phyloP scores from a whole-genome alignment of 2,888 invertebrate species.

The Dicycla oo region DNA sequence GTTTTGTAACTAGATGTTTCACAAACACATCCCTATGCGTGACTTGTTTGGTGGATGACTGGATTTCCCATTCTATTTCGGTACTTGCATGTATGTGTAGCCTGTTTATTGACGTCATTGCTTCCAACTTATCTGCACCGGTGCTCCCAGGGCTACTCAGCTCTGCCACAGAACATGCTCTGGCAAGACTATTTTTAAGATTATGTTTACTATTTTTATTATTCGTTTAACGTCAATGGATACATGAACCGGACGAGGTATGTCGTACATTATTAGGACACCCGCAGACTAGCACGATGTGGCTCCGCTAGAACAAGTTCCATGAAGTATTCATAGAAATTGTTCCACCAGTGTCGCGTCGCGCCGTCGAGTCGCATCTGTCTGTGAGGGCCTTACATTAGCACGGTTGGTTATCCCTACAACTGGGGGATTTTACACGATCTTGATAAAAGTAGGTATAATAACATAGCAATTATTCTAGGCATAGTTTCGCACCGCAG shows the following conservation, averaged over 20 bases:
- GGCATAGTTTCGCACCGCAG: background rate
- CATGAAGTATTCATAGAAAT: background rate
- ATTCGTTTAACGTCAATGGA: constrained; percentile 15
- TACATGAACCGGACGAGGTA: background rate
- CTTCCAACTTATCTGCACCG: background rate
- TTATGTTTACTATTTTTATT: background rate
- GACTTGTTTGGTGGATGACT: background rate
- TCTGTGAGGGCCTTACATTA: background rate
- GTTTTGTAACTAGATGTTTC: too few species aligned
- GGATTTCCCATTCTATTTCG: constrained; percentile 1
- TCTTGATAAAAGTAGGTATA: background rate
- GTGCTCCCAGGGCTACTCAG: background rate
- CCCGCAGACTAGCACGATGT: background rate
- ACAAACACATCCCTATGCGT: background rate
- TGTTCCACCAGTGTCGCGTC: background rate
- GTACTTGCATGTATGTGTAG: background rate
- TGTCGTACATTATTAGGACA: background rate
- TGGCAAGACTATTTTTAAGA: constrained; percentile 1
- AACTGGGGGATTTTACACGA: constrained; percentile 1
- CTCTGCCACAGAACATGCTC: background rate
- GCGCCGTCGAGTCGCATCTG: too few species aligned
- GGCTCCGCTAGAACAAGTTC: background rate
- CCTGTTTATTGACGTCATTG: constrained; percentile 26
- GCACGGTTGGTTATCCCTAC: constrained; percentile 17
- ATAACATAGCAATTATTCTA: background rate